These are phyloP conservation scores for Cyclargus thomasi DNA, from an alignment of 1,140 invertebrate genomes.

Conservation along the genomic window DNA sequence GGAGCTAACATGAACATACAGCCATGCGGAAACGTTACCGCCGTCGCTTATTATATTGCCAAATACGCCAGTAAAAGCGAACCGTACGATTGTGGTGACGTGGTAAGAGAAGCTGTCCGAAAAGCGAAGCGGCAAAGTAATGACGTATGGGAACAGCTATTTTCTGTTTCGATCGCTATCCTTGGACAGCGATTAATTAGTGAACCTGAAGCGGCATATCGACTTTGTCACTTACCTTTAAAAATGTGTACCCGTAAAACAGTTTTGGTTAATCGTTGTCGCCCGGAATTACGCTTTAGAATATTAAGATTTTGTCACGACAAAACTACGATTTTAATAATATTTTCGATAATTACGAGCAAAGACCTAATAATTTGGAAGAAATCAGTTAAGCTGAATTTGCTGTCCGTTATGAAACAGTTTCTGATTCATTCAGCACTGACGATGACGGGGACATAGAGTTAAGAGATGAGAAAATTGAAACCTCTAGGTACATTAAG, in stretches of 20 bases:
- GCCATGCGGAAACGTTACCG: constrained; percentile 23
- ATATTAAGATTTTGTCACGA: no score
- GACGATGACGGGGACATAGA: no score
- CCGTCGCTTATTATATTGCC: constrained; percentile 34
- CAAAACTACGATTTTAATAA: no score
- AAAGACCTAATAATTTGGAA: not conserved
- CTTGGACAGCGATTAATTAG: not conserved
- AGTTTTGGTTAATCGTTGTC: no score
- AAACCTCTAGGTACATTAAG: no score
- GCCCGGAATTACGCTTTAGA: no score
- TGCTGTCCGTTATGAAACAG: no score
- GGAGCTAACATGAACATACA: constrained; percentile 28
- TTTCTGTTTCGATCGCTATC: constrained; percentile 25
- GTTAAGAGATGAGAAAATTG: no score
- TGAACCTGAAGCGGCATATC: constrained; percentile 13
- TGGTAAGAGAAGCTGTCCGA: constrained; percentile 28
- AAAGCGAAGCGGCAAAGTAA: constrained; percentile 28
- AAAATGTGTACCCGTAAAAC: no score
- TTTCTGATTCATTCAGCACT: no score
- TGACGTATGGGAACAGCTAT: constrained; percentile 27
- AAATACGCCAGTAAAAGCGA: constrained; percentile 40
- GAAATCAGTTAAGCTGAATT: no score
- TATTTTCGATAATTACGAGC: no score
- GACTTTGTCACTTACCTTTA: not conserved
- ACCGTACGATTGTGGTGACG: constrained; percentile 32